These are phyloP conservation scores for Cygnus olor DNA, from an alignment of 2,797 vertebrate genomes.

Conservation along the genomic window DNA sequence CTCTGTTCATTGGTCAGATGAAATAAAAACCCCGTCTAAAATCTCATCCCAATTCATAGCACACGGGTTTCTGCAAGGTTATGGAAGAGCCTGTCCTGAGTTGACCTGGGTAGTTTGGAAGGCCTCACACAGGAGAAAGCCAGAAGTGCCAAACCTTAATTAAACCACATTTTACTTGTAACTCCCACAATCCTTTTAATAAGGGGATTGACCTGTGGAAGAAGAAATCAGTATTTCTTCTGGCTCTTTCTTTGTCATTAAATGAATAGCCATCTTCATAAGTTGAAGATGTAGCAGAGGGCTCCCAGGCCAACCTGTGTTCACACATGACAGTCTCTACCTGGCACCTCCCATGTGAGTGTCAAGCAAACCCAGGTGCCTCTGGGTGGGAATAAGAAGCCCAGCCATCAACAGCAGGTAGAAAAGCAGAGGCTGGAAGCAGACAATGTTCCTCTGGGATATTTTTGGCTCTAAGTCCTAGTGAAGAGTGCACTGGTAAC, in stretches of 20 bases:
- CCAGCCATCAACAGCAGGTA: rapidly evolving
- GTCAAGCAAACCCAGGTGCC: neutral
- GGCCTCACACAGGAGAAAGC: neutral
- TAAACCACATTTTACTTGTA: conserved; percentile 13
- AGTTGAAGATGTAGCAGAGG: neutral
- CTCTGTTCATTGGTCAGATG: neutral
- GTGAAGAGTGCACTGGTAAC: neutral
- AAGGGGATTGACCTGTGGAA: neutral
- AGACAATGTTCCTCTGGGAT: rapidly evolving
- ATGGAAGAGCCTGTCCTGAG: neutral
- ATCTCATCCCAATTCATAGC: neutral
- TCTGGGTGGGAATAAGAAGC: neutral
- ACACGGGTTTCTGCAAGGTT: neutral
- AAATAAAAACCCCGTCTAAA: neutral
- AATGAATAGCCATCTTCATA: neutral
- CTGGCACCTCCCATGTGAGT: neutral
- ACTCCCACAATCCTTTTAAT: conserved; percentile 31
- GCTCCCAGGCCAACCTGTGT: neutral
- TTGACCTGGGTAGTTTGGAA: neutral
- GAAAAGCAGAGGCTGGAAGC: neutral
- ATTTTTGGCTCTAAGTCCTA: neutral
- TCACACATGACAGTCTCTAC: neutral
- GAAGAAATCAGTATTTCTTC: neutral
- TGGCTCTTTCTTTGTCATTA: neutral
- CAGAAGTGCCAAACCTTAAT: conserved; percentile 42